Base-by-base conservation (phyloP, 2,888 invertebrate genomes). In the Ametastegia equiseti region DNA sequence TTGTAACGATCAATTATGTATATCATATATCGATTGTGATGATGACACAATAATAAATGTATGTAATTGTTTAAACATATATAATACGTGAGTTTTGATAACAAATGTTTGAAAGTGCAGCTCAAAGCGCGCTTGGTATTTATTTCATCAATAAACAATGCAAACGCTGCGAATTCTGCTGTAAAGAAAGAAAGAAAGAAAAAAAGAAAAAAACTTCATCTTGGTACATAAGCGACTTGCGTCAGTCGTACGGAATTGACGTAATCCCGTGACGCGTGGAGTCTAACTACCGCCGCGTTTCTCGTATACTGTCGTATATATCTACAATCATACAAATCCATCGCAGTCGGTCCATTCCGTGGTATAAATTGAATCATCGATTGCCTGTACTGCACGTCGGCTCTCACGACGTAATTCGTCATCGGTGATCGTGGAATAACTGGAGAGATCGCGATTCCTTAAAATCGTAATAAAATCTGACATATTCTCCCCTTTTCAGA, bases 241-340 rank as follows among this genome's bases (percentile, higher is more conserved):
- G 75, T 75, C 75, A 75, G 75, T 36, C 33, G 30, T 15, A 33
- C n/a, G 54, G 45, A 36, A 75, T 75, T 75, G 75, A 75, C 75
- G 75, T 54, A 75, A 75, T 75, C 36, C 19, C 23, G 27, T 75
- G 75, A 75, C 75, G 75, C 75, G 75, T 75, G 9, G 36, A 19
- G 71, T 27, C 7, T 30, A 2, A 54, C n/a, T 75, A 36, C 19
- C 50, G 19, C 33, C 50, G 36, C 54, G 54, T 23, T 54, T 54
- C 23, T 2, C 19, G 54, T n/a, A n/a, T n/a, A n/a, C 23, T 54
- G 23, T 19, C 23, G 23, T 23, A 23, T 11, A 54, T 11, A 19
- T 5, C 54, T 19, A 19, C 50, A 6, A 50, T 50, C 19, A 54
- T 7, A 54, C 23, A 54, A 23, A 23, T 54, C 54, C 23, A 54